These are phyloP conservation scores for Fulica atra DNA, from an alignment of 2,113 vertebrate species.

Conservation along the genomic window DNA sequence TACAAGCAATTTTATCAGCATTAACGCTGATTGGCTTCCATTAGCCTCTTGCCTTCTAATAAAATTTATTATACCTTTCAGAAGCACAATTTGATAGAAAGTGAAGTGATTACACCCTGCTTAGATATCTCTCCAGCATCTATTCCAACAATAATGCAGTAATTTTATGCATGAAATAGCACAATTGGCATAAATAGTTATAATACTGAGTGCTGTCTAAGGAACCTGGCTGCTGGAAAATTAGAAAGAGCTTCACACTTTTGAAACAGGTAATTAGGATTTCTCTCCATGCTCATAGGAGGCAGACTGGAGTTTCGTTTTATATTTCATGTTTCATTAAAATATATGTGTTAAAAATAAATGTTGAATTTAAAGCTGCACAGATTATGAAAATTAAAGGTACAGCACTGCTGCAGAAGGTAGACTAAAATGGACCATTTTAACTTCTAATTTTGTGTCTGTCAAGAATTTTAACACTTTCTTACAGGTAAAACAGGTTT, in stretches of 20 bases:
- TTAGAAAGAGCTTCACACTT: constrained; percentile 82
- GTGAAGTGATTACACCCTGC: constrained; percentile 84
- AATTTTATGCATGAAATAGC: constrained; percentile 89
- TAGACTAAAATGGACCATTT: background rate
- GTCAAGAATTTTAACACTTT: constrained; percentile 6
- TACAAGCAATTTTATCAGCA: constrained; percentile 85
- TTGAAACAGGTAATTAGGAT: constrained; percentile 85
- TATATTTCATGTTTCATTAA: constrained; percentile 82
- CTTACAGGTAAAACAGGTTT: constrained; percentile 40
- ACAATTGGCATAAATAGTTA: constrained; percentile 88
- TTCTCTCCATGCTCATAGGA: constrained; percentile 78
- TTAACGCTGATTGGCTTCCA: constrained; percentile 84
- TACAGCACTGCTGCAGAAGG: constrained; percentile 6
- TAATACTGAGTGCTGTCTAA: constrained; percentile 83
- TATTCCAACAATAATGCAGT: constrained; percentile 84
- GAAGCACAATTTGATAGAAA: constrained; percentile 86
- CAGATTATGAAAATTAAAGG: constrained; percentile 75
- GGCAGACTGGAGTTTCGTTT: constrained; percentile 75
- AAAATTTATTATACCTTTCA: constrained; percentile 87
- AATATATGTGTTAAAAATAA: constrained; percentile 82
- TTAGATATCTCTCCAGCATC: constrained; percentile 84
- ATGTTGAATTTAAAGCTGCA: constrained; percentile 73
- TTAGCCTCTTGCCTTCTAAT: constrained; percentile 86
- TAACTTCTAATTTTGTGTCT: constrained; percentile 42
- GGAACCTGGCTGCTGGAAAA: constrained; percentile 83